These are phyloP conservation scores for Cryptotis parvus DNA, from an alignment of 2,113 vertebrate genomes.

Conservation along the genomic window DNA sequence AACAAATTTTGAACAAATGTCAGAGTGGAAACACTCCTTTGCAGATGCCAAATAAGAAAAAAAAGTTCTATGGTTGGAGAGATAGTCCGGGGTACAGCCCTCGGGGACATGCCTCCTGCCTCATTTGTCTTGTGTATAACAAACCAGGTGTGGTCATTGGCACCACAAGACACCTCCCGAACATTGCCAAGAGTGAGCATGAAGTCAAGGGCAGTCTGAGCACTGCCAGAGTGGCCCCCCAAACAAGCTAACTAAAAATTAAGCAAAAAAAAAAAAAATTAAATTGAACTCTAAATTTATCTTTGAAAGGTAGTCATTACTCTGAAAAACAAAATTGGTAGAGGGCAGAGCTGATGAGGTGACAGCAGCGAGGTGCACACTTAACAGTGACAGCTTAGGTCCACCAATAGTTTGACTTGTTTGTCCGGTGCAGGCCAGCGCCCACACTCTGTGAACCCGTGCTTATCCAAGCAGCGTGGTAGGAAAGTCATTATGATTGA, in stretches of 20 bases:
- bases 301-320: too few relatives aligned
- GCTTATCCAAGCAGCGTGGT: rapidly evolving
- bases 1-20: background rate
- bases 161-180: too few relatives aligned
- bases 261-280: background rate
- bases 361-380: too few relatives aligned
- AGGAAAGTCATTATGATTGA: background rate
- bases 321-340: background rate
- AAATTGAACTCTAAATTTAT: background rate
- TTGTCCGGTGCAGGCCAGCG: background rate
- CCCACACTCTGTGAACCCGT: background rate
- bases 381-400: background rate
- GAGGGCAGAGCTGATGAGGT: background rate
- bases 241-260: too few relatives aligned
- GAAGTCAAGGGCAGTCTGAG: too few relatives aligned
- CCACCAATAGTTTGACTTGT: background rate
- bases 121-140: too few relatives aligned
- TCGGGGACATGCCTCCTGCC: too few relatives aligned
- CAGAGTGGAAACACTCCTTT: background rate
- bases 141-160: too few relatives aligned
- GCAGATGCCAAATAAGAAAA: background rate
- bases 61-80: background rate
- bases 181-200: too few relatives aligned
- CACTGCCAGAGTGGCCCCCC: too few relatives aligned
- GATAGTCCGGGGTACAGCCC: too few relatives aligned